Evolutionary conservation across 2,113 vertebrate genomes (phyloP).

Genomic region (Micromys minutus): DNA sequence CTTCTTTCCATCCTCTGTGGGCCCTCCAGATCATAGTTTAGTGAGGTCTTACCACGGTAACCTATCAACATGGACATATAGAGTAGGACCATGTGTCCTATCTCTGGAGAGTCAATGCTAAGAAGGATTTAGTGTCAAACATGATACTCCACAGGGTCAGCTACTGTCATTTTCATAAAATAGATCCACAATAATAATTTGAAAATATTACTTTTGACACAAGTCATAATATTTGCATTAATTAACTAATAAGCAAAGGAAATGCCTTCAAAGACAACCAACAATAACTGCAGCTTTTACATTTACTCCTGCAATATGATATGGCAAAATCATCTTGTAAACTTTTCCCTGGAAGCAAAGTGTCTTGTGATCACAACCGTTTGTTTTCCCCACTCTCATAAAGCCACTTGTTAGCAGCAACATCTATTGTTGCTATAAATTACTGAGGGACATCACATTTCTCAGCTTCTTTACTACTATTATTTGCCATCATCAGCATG

Average conservation of each 20-base stretch:
- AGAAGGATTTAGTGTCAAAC: background rate
- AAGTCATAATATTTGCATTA: background rate
- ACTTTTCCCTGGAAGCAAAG: background rate
- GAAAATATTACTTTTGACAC: background rate
- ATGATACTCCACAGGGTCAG: background rate
- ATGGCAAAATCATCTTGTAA: background rate
- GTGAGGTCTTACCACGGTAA: background rate
- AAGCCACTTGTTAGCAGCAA: background rate
- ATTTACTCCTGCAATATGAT: background rate
- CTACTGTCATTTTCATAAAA: conserved; percentile 44
- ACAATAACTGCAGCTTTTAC: background rate
- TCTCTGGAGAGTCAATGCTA: background rate
- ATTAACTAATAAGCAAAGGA: background rate
- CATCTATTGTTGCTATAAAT: background rate
- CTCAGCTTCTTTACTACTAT: background rate
- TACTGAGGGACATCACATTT: background rate
- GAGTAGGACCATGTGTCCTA: background rate
- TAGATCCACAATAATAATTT: background rate
- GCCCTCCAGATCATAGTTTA: background rate
- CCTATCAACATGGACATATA: background rate
- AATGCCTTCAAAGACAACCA: background rate
- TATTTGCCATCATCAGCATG: background rate
- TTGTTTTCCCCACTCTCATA: background rate
- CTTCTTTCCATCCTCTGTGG: background rate
- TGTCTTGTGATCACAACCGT: background rate